Conservation (phyloP, 2,888 invertebrate species). For the Corythucha ciliata region DNA sequence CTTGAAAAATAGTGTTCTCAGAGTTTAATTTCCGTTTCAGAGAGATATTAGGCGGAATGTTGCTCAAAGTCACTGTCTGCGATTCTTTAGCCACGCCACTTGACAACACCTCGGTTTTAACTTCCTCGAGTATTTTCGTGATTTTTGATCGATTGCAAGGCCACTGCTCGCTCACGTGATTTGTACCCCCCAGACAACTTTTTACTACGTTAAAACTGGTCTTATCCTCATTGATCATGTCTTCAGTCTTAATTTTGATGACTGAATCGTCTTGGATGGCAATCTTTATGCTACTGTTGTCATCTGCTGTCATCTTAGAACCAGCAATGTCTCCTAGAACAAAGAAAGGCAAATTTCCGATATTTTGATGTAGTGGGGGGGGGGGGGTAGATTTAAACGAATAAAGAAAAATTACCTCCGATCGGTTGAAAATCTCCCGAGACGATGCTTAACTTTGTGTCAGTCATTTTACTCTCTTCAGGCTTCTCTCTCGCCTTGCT, state of each 20-base stretch:
- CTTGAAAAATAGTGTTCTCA: constrained; percentile 33
- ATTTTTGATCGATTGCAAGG: constrained; percentile 23
- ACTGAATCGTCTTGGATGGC: too few species aligned
- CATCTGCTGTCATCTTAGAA: too few species aligned
- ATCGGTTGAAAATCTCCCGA: constrained; percentile 13
- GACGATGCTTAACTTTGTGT: not conserved
- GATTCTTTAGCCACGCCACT: constrained; percentile 8
- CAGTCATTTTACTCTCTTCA: constrained; percentile 2
- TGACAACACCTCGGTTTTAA: constrained; percentile 17
- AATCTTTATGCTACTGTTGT: too few species aligned
- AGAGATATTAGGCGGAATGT: constrained; percentile 17
- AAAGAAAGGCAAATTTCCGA: too few species aligned
- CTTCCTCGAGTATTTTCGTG: constrained; percentile 8
- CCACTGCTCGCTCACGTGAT: constrained; percentile 27
- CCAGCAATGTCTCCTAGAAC: too few species aligned
- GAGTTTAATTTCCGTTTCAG: constrained; percentile 29
- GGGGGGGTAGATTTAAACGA: too few species aligned
- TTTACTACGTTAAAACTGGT: too few species aligned
- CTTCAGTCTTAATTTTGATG: too few species aligned
- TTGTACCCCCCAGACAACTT: too few species aligned
- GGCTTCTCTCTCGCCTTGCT: not conserved
- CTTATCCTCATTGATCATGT: too few species aligned
- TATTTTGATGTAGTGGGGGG: too few species aligned
- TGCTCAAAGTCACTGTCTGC: constrained; percentile 10
- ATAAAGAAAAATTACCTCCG: too few species aligned